Evolutionary conservation across 2,113 vertebrate species (phyloP).

Genomic region (Himantopus leucocephalus): DNA sequence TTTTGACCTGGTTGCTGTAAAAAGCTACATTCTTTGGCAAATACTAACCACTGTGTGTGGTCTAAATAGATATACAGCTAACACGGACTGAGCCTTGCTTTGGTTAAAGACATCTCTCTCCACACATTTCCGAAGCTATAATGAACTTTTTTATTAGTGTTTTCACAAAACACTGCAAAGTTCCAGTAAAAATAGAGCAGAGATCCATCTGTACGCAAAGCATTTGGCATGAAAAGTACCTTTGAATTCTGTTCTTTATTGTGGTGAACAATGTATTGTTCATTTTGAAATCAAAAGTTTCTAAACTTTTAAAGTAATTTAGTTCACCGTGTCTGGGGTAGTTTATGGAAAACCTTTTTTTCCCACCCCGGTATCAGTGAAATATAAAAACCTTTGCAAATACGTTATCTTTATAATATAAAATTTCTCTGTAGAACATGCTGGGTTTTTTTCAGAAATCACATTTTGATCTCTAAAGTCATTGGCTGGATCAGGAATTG

Average conservation of each 20-base stretch:
- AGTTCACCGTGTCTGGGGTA: not conserved
- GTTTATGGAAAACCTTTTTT: not conserved
- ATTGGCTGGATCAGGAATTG: conserved; percentile 27
- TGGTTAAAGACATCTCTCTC: conserved; percentile 70
- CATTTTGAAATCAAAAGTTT: not conserved
- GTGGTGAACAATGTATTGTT: not conserved
- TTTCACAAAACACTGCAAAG: conserved; percentile 49
- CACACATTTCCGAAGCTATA: conserved; percentile 60
- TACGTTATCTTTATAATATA: not conserved
- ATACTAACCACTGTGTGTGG: conserved; percentile 74
- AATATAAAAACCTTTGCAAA: not conserved
- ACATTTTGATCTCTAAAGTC: conserved; percentile 10
- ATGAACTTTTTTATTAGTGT: conserved; percentile 63
- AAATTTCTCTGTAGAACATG: not conserved
- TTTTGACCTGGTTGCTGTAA: conserved; percentile 72
- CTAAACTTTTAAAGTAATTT: not conserved
- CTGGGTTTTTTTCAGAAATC: not conserved
- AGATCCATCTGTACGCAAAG: conserved; percentile 15
- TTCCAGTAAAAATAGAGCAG: conserved; percentile 58
- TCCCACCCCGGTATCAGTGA: not conserved
- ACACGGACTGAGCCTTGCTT: conserved; percentile 48
- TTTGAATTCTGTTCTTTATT: not conserved
- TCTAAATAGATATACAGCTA: conserved; percentile 62
- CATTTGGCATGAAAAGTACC: not conserved
- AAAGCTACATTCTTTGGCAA: conserved; percentile 73